Base-by-base conservation (phyloP, 2,113 vertebrate genomes). In the Pampusana beccarii region DNA sequence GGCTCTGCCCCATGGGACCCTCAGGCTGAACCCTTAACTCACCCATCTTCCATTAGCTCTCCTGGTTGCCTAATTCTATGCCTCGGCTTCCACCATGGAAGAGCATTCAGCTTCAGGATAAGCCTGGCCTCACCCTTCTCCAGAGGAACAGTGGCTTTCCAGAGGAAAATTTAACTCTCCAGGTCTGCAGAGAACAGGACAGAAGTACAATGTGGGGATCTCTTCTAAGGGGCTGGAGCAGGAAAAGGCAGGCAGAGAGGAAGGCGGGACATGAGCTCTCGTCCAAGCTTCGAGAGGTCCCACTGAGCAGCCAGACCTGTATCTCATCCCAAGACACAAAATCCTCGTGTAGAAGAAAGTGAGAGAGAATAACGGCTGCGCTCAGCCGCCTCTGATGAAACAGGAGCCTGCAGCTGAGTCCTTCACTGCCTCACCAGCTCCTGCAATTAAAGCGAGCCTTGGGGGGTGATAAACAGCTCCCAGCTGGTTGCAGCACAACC, bases 391-490 rank as follows among this genome's bases (percentile, higher is more conserved):
- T 53, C 46, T 8, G 5, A 13, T 46, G 90, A 61, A 91, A 58
- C 21, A 81, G 71, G 51, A 88, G 42, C 58, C n/a, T 60, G 46
- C 38, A 70, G 51, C 83, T 11, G 7, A 91, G 87, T 66, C 60
- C 87, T 75, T 79, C 1, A 0, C 48, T 33, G 57, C 61, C 53
- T 67, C 7, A 4, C 67, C 51, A 31, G 67, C 56, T 83, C 79
- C 74, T 80, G 88, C 95, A 75, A 48, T 44, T 66, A 36, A 33
- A 84, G 71, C 11, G 17, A 13, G 13, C 36, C 28, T 94, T 42
- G 40, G 24, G 90, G 78, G 90, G 38, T 60, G 83, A 83, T 86
- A 67, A 96, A 82, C 48, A 90, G 77, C 84, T 70, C 15, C 36
- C 71, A 88, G 70, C 20, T 57, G 78, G 67, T 3, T 73, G 17